These are phyloP conservation scores for Muschampia plurimacula DNA, from an alignment of 2,888 invertebrate genomes.

Conservation along the genomic window DNA sequence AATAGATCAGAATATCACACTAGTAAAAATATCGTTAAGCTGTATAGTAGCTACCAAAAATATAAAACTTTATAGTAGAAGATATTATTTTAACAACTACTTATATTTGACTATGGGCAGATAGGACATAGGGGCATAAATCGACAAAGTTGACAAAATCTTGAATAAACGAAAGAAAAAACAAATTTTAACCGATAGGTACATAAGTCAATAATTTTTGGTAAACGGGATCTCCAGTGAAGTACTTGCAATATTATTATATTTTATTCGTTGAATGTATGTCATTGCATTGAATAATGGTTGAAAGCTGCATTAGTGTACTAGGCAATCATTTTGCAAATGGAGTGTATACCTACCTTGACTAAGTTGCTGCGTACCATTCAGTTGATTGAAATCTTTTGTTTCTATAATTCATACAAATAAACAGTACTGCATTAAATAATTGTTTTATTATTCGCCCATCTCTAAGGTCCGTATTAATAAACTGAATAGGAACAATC, in stretches of 20 bases:
- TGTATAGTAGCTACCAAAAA: no score
- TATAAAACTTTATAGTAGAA: no score
- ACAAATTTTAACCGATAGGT: no score
- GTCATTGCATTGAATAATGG: slow-evolving; percentile 22
- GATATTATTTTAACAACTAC: no score
- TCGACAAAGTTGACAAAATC: no score
- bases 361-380: slow-evolving; percentile 30
- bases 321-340: slow-evolving; percentile 10
- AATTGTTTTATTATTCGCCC: slow-evolving; percentile 19
- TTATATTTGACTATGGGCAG: no score
- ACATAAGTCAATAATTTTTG: neutral
- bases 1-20: no score
- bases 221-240: neutral
- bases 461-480: neutral
- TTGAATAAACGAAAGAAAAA: no score
- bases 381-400: slow-evolving; percentile 44
- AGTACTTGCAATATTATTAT: slow-evolving; percentile 14
- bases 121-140: no score
- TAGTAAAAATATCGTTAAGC: no score
- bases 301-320: slow-evolving; percentile 12
- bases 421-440: slow-evolving; percentile 48
- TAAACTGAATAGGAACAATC: neutral
- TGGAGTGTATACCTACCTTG: slow-evolving; percentile 14
- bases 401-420: slow-evolving; percentile 47
- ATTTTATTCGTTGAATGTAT: neutral